phyloP scores from a whole-genome alignment of 2,113 vertebrate species.

The Malurus elegans region DNA sequence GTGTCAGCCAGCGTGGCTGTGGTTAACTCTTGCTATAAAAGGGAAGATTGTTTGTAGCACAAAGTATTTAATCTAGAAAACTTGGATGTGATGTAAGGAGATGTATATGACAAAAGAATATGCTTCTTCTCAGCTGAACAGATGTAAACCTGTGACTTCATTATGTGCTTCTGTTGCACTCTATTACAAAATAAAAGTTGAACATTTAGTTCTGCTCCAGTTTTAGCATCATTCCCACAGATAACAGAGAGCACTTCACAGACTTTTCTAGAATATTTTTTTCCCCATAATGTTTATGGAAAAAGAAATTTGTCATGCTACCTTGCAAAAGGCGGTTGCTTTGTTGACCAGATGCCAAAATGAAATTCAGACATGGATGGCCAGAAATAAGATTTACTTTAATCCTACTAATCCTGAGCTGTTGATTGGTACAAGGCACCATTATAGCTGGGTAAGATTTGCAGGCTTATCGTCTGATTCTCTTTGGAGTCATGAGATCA shows the following conservation, averaged over 20 bases:
- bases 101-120: background rate
- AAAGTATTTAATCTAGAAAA: background rate
- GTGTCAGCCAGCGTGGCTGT: background rate
- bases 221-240: slow-evolving; percentile 5
- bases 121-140: background rate
- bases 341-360: slow-evolving; percentile 51
- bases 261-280: background rate
- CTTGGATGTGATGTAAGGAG: background rate
- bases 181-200: background rate
- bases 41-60: background rate
- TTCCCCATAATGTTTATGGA: background rate
- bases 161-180: background rate
- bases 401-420: slow-evolving; percentile 63
- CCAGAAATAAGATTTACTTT: slow-evolving; percentile 63
- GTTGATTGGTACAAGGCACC: slow-evolving; percentile 61
- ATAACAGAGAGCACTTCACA: background rate
- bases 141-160: background rate
- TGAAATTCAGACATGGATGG: slow-evolving; percentile 57
- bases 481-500: slow-evolving; percentile 38
- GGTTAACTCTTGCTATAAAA: background rate
- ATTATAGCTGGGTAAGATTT: slow-evolving; percentile 48
- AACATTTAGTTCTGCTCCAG: background rate
- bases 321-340: background rate
- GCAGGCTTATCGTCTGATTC: slow-evolving; percentile 35
- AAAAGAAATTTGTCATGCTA: slow-evolving; percentile 36